Evolutionary conservation across 2,888 invertebrate genomes (phyloP).

Genomic region (Synanthedon tipuliformis): DNA sequence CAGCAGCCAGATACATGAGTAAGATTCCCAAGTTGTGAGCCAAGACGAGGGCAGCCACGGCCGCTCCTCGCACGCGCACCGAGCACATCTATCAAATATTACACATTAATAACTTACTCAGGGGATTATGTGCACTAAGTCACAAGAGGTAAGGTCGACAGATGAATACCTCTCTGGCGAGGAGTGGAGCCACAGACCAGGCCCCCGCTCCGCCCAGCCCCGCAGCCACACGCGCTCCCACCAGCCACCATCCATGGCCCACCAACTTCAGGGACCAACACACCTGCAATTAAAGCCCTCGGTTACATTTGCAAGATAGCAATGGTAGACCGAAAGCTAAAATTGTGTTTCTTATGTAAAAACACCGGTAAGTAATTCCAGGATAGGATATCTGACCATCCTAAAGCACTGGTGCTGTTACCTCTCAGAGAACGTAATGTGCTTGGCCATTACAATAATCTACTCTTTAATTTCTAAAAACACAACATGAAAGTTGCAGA

Average conservation of each 20-base stretch:
- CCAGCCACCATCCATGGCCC: conserved; percentile 34
- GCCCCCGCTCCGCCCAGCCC: conserved; percentile 45
- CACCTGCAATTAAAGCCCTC: conserved; percentile 17
- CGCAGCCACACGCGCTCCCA: conserved; percentile 34
- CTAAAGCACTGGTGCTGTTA: too few species aligned
- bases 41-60: conserved; percentile 33
- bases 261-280: conserved; percentile 46
- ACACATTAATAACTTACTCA: not conserved
- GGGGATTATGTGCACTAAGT: not conserved
- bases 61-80: conserved; percentile 31
- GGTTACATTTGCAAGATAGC: too few species aligned
- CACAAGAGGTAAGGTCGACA: not conserved
- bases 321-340: too few species aligned
- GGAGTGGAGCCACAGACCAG: conserved; percentile 38
- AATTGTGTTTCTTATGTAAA: too few species aligned
- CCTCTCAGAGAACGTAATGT: too few species aligned
- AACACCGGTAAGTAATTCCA: too few species aligned
- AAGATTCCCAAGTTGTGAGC: conserved; percentile 43
- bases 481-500: too few species aligned
- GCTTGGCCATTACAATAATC: too few species aligned
- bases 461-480: too few species aligned
- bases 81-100: conserved; percentile 29
- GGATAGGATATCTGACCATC: too few species aligned
- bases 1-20: conserved; percentile 46
- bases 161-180: conserved; percentile 33